Evolutionary conservation across 2,888 invertebrate species (phyloP).

Genomic region (Alloplasta piceator): DNA sequence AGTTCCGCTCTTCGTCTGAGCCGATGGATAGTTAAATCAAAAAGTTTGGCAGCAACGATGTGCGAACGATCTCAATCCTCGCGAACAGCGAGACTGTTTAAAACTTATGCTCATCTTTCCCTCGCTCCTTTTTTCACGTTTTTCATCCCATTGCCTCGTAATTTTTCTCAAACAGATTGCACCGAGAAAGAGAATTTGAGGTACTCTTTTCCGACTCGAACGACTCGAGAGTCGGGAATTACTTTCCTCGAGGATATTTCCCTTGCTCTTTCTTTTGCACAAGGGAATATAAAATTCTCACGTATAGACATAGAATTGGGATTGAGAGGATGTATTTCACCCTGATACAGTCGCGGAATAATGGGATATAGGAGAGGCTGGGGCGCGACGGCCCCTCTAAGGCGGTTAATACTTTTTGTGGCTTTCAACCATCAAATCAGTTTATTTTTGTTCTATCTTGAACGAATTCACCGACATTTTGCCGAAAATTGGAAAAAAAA

Average conservation of each 20-base stretch:
- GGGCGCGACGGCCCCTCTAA: too few relatives aligned
- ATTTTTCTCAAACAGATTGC: neutral
- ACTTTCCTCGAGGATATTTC: neutral
- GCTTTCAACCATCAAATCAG: too few relatives aligned
- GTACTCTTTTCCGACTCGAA: conserved; percentile 15
- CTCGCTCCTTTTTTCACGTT: neutral
- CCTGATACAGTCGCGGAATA: too few relatives aligned
- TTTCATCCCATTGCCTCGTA: neutral
- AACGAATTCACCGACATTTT: too few relatives aligned
- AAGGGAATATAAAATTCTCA: too few relatives aligned
- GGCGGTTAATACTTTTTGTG: too few relatives aligned
- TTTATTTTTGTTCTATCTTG: too few relatives aligned
- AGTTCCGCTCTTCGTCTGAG: conserved; percentile 16
- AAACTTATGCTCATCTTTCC: conserved; percentile 37
- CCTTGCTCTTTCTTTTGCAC: neutral
- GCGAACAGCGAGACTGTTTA: conserved; percentile 34
- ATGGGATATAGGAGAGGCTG: too few relatives aligned
- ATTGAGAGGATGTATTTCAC: too few relatives aligned
- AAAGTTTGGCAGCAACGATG: conserved; percentile 45
- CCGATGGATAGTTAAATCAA: conserved; percentile 39
- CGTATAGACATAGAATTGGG: too few relatives aligned
- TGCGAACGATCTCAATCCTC: conserved; percentile 30
- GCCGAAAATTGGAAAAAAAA: too few relatives aligned
- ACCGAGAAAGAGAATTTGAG: conserved; percentile 30
- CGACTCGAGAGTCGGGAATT: neutral